Evolutionary conservation across 2,797 vertebrate species (phyloP), one percentile per base, ranked within the genome.

Genomic region (Neosilurus mollespiculum): DNA sequence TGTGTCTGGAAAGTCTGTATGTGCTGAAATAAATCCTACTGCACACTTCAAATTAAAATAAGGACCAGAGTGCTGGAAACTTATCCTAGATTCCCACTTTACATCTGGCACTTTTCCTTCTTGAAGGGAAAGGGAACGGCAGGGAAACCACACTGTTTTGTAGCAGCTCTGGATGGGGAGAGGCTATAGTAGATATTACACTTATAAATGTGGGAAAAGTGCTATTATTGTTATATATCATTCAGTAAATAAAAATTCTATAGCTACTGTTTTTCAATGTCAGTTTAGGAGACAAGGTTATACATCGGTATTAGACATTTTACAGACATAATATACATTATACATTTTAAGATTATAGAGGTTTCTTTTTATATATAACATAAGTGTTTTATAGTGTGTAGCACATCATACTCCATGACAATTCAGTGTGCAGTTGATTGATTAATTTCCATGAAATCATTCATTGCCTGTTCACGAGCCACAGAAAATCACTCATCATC

Each of bases 371-470:
- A 18, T 4, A 59, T 1, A 59, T 18, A 34, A 56, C 22, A 61
- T 59, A 37, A 37, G 58, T 77, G 14, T 43, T 61, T n/a, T 61
- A 61, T 77, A 62, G 30, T 77, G 73, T 3, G 7, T 43, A 61
- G 59, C 62, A 54, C 3, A 9, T 8, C 65, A 37, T 69, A 20
- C 12, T 65, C 26, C 15, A 53, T 5, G 56, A 4, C 49, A 9
- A 56, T 43, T 80, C 6, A 80, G 20, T 37, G 18, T 37, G 51
- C 64, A 80, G 4, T 37, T 15, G 26, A 80, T 67, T 5, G 10
- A 80, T 22, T 65, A 10, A 65, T 80, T 80, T 56, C 62, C 78
- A 67, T 80, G 43, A 18, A 10, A 11, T 66, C 64, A 34, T 12
- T 53, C 49, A 79, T 51, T 65, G 37, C 22, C 53, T 66, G 20